These are phyloP conservation scores for Mystacornis crossleyi DNA, from an alignment of 2,113 vertebrate species.

Conservation along the genomic window DNA sequence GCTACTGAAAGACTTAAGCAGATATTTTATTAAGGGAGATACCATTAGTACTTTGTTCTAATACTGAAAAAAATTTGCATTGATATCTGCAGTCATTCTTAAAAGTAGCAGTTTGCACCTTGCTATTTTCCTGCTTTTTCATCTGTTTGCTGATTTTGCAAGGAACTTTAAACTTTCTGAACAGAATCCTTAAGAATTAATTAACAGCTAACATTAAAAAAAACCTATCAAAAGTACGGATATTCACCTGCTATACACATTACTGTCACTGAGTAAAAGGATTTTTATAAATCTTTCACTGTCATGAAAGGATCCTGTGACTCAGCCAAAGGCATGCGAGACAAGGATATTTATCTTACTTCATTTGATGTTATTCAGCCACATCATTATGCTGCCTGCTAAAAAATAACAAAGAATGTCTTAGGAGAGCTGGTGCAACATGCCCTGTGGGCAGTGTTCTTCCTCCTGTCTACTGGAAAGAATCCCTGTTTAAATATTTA, in stretches of 20 bases:
- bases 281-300: background rate
- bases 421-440: constrained; percentile 44
- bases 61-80: background rate
- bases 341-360: constrained; percentile 32
- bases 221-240: background rate
- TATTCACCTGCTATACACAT: background rate
- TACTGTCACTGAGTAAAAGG: background rate
- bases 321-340: constrained; percentile 2
- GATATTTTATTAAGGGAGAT: background rate
- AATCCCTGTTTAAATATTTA: constrained; percentile 59
- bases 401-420: constrained; percentile 41
- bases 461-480: constrained; percentile 57
- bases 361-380: constrained; percentile 63
- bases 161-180: background rate
- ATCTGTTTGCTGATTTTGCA: background rate
- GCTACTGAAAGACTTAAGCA: background rate
- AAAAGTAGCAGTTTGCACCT: background rate
- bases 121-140: background rate
- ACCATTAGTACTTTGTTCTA: background rate
- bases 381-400: constrained; percentile 48
- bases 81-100: background rate
- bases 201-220: background rate
- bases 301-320: constrained; percentile 28
- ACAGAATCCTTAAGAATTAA: background rate
- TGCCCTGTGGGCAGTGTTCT: constrained; percentile 36